phyloP scores from a whole-genome alignment of 2,888 invertebrate genomes.

The Ophion costatus region DNA sequence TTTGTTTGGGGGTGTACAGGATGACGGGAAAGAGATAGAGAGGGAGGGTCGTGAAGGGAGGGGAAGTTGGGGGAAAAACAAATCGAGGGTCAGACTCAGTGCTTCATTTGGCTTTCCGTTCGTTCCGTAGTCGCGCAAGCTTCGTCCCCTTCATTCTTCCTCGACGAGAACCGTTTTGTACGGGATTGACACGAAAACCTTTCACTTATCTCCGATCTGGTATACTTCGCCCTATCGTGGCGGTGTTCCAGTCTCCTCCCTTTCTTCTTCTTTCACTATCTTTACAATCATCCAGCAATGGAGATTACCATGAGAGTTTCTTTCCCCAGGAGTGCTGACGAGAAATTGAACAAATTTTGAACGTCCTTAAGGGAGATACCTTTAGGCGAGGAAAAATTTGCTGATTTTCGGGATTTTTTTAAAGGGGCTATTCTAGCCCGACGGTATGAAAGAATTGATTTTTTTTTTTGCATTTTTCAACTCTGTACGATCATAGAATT shows the following conservation, averaged over 20 bases:
- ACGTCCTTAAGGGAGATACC: background rate
- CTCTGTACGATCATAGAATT: no score
- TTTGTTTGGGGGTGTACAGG: background rate
- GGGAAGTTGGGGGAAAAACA: background rate
- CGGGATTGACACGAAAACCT: slow-evolving; percentile 33
- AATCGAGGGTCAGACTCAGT: slow-evolving; percentile 5
- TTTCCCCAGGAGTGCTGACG: background rate
- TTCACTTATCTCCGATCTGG: slow-evolving; percentile 36
- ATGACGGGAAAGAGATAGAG: background rate
- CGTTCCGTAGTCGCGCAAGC: slow-evolving; percentile 19
- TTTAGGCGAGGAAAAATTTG: no score
- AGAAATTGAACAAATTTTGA: background rate
- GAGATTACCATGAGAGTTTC: background rate
- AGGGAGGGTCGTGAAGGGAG: background rate
- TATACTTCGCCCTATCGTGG: background rate
- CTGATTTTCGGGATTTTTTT: no score
- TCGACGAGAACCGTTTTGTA: slow-evolving; percentile 18
- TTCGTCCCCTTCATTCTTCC: background rate
- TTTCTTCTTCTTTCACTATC: slow-evolving; percentile 2
- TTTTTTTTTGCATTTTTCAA: no score
- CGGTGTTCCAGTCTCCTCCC: background rate
- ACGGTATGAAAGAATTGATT: no score
- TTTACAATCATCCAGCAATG: background rate
- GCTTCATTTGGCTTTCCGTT: slow-evolving; percentile 16
- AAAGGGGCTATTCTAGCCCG: no score